phyloP scores from a whole-genome alignment of 2,113 vertebrate genomes.

The Poecile atricapillus region DNA sequence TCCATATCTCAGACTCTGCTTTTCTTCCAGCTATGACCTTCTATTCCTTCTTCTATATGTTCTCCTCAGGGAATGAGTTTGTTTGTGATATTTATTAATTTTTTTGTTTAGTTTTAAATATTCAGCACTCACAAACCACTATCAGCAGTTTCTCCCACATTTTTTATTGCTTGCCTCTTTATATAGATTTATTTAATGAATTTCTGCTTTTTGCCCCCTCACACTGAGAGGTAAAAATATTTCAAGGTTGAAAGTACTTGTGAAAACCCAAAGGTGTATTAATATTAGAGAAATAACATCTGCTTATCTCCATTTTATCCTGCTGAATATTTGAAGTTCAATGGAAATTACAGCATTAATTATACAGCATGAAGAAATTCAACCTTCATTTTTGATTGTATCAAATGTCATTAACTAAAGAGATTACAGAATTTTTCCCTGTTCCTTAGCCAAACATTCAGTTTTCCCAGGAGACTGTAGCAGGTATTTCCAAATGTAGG shows the following conservation, averaged over 20 bases:
- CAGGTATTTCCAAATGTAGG: neutral
- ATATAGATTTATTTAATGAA: neutral
- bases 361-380: neutral
- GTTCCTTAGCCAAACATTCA: neutral
- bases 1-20: neutral
- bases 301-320: neutral
- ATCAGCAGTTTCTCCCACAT: neutral
- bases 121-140: neutral
- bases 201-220: neutral
- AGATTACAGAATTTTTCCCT: neutral
- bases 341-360: neutral
- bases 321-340: neutral
- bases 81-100: neutral
- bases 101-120: neutral
- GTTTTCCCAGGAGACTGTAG: neutral
- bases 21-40: neutral
- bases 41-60: neutral
- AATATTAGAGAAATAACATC: neutral
- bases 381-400: neutral
- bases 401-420: neutral
- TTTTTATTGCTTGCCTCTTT: neutral
- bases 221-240: neutral
- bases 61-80: neutral
- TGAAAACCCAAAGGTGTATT: neutral
- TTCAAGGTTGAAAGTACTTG: neutral